Conservation (phyloP, 2,888 invertebrate genomes). For the Polydrusus cervinus region DNA sequence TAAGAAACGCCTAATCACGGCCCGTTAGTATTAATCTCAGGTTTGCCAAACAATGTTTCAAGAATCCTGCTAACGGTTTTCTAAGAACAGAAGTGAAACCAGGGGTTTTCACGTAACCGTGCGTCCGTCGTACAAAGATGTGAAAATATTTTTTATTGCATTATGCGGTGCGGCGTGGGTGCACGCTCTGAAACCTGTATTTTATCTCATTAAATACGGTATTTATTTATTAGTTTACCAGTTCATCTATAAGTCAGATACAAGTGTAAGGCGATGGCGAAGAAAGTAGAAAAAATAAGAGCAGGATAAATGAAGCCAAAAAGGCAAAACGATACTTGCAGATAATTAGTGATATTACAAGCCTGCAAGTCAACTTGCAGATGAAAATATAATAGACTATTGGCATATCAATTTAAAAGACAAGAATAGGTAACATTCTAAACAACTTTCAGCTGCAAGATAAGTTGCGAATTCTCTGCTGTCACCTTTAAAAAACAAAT, state of each 20-base stretch:
- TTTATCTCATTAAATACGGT: conserved; percentile 36
- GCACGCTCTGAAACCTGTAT: conserved; percentile 35
- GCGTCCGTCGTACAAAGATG: conserved; percentile 42
- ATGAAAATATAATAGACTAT: too few relatives aligned
- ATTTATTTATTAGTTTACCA: conserved; percentile 36
- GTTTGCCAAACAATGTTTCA: conserved; percentile 4
- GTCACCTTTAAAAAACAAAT: too few relatives aligned
- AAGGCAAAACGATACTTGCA: too few relatives aligned
- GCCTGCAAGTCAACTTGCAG: too few relatives aligned
- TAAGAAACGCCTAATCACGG: not conserved
- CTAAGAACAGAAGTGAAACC: conserved; percentile 39
- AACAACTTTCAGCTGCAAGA: too few relatives aligned
- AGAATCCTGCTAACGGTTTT: conserved; percentile 27
- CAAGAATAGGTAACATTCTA: too few relatives aligned
- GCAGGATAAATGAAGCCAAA: too few relatives aligned
- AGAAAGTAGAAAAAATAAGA: not conserved
- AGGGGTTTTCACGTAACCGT: conserved; percentile 37
- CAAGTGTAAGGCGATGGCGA: not conserved
- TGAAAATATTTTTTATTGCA: conserved; percentile 42
- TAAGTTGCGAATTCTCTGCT: too few relatives aligned
- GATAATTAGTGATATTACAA: too few relatives aligned
- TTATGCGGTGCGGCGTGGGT: conserved; percentile 30
- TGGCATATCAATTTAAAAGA: too few relatives aligned
- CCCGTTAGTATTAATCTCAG: conserved; percentile 1
- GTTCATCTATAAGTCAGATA: conserved; percentile 32